These are phyloP conservation scores for Serinus canaria DNA, from an alignment of 2,113 vertebrate species.

Conservation along the genomic window DNA sequence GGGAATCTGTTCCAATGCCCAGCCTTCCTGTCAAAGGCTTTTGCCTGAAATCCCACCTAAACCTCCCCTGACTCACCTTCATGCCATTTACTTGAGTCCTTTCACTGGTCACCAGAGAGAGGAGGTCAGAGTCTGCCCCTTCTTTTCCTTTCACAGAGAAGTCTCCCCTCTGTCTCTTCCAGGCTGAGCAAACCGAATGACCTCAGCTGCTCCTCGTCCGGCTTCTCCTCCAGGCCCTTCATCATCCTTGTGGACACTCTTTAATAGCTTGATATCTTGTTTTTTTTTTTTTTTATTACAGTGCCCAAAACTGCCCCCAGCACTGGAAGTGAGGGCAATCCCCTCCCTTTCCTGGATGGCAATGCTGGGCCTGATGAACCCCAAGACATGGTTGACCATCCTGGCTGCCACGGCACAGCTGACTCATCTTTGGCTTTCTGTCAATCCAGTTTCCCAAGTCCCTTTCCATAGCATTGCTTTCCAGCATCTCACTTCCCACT, in stretches of 20 bases:
- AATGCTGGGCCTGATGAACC: accelerated
- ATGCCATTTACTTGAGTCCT: accelerated
- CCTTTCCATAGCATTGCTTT: accelerated
- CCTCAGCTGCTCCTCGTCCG: not conserved
- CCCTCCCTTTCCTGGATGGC: not conserved
- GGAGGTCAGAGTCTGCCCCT: not conserved
- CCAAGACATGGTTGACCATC: accelerated
- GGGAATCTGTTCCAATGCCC: not conserved
- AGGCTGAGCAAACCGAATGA: not conserved
- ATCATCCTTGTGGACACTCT: not conserved
- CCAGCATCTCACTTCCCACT: not conserved
- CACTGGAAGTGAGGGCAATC: accelerated
- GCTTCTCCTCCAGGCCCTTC: not conserved
- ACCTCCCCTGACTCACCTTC: accelerated
- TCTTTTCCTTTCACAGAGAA: not conserved
- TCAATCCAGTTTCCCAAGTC: too few species aligned
- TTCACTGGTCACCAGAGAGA: not conserved
- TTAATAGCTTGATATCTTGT: not conserved
- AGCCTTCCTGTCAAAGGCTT: not conserved
- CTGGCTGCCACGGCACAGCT: not conserved
- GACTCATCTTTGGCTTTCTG: not conserved
- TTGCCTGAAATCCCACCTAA: not conserved
- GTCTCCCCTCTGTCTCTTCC: not conserved
- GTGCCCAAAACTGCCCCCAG: not conserved
- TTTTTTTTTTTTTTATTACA: not conserved